phyloP scores from a whole-genome alignment of 2,797 vertebrate genomes.

The Galago senegalensis region DNA sequence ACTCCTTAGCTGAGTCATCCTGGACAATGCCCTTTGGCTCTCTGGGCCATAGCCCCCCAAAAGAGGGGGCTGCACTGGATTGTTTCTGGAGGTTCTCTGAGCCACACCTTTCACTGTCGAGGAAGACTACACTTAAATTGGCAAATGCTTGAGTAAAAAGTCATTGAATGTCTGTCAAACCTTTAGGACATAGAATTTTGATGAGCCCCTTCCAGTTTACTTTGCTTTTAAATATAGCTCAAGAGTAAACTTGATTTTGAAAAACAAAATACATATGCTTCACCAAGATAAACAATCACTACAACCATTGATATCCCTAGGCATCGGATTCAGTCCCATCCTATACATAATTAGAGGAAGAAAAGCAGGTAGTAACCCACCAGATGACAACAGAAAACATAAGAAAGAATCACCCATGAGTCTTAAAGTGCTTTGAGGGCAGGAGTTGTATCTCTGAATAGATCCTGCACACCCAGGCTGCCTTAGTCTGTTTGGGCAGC shows the following conservation, averaged over 20 bases:
- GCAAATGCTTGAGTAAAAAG: neutral
- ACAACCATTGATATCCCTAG: neutral
- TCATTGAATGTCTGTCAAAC: neutral
- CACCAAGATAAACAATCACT: neutral
- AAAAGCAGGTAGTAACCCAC: neutral
- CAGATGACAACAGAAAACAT: neutral
- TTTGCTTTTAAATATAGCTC: slow-evolving; percentile 49
- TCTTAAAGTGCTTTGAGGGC: neutral
- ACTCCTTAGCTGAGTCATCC: neutral
- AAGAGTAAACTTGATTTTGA: neutral
- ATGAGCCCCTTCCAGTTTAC: neutral
- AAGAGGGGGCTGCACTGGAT: neutral
- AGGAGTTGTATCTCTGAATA: neutral
- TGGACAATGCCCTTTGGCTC: neutral
- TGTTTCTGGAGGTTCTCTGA: neutral
- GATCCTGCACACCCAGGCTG: neutral
- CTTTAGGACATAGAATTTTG: neutral
- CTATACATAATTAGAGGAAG: neutral
- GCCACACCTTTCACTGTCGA: neutral
- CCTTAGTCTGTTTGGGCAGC: neutral
- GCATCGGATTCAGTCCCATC: neutral
- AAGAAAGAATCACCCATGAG: neutral
- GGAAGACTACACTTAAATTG: neutral
- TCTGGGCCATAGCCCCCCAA: neutral
- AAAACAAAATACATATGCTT: neutral